These are phyloP conservation scores for Onthophagus taurus DNA, from an alignment of 1,140 invertebrate species.

Conservation along the genomic window DNA sequence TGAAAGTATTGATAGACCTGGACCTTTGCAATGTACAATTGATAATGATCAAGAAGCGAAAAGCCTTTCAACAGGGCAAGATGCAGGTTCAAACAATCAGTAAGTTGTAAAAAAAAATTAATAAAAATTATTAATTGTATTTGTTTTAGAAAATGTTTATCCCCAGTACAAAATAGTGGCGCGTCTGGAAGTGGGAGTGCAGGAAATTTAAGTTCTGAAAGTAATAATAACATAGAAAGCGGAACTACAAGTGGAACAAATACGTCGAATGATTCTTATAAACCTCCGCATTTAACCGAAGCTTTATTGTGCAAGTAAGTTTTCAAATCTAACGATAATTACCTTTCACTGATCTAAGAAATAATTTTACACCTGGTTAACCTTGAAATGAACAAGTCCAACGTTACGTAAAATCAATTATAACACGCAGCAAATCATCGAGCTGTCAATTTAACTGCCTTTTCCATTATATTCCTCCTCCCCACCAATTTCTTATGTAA, in stretches of 20 bases:
- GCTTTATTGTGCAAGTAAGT: conserved; percentile 41
- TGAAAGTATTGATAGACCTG: conserved; percentile 32
- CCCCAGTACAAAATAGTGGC: conserved; percentile 42
- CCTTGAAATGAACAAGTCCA: too few relatives aligned
- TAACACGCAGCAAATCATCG: too few relatives aligned
- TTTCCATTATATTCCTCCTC: too few relatives aligned
- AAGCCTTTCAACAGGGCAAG: conserved; percentile 19
- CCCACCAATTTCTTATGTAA: too few relatives aligned
- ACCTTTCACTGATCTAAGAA: too few relatives aligned
- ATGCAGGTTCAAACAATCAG: conserved; percentile 27
- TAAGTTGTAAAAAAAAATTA: conserved; percentile 17
- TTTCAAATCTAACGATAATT: too few relatives aligned
- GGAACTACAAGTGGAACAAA: conserved; percentile 40
- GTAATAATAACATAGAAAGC: conserved; percentile 41
- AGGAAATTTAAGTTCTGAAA: conserved; percentile 45
- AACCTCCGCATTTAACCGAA: conserved; percentile 52
- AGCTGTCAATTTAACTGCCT: too few relatives aligned
- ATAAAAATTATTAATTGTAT: conserved; percentile 4
- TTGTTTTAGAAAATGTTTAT: conserved; percentile 38
- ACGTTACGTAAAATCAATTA: too few relatives aligned
- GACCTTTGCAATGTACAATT: conserved; percentile 20
- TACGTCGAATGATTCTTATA: conserved; percentile 37
- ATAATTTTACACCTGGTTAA: too few relatives aligned
- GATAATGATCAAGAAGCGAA: conserved; percentile 32
- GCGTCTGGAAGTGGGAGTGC: conserved; percentile 46